Evolutionary conservation across 1,140 invertebrate species (phyloP).

Genomic region (Drosophila melanogaster): Release_6_plus_ISO1_MT NT_033777.3:25960501-25961000

Average conservation of each 20-base stretch:
- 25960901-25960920: background rate
- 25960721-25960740: slow-evolving; percentile 82
- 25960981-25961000: slow-evolving; percentile 7
- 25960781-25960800: slow-evolving; percentile 8
- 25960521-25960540: slow-evolving; percentile 66
- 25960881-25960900: slow-evolving; percentile 27
- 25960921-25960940: background rate
- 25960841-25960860: background rate
- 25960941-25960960: slow-evolving; percentile 45
- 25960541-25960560: slow-evolving; percentile 73
- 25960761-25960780: slow-evolving; percentile 27
- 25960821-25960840: background rate
- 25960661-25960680: slow-evolving; percentile 78
- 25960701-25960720: slow-evolving; percentile 83
- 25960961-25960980: slow-evolving; percentile 39
- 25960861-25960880: slow-evolving; percentile 7
- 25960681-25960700: slow-evolving; percentile 80
- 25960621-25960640: background rate
- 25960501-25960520: slow-evolving; percentile 67
- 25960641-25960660: background rate
- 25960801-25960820: background rate
- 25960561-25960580: slow-evolving; percentile 56
- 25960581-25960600: slow-evolving; percentile 68
- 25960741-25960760: slow-evolving; percentile 71
- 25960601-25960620: background rate